Percentiles rank a stretch among this genome's conserved stretches.
phyloP scores from a whole-genome alignment of 2,113 vertebrate genomes.

The Brachyhypopomus occidentalis region DNA sequence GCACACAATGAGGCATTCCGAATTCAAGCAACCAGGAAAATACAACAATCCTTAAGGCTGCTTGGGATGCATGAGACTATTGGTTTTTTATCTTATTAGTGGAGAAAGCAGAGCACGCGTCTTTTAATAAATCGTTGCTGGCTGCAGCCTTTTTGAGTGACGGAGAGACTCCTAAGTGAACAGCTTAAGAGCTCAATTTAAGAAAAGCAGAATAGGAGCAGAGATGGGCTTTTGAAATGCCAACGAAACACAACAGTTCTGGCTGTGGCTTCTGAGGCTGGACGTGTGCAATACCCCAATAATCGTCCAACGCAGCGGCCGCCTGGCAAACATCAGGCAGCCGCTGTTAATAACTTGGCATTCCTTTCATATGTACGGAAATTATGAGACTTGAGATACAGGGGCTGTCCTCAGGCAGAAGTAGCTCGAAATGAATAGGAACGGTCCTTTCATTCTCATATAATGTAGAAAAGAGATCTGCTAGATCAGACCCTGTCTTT shows the following conservation, averaged over 20 bases:
- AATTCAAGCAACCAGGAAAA: conserved; percentile 13
- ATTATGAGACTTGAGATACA: conserved; percentile 34
- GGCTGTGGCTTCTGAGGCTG: too few relatives aligned
- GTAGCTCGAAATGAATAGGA: conserved; percentile 9
- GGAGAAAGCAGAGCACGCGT: background rate
- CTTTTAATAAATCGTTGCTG: conserved; percentile 13
- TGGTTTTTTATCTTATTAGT: background rate
- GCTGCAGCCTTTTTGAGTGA: background rate
- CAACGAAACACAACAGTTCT: background rate
- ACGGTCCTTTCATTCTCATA: conserved; percentile 18
- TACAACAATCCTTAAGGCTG: background rate
- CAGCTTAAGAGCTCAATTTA: background rate
- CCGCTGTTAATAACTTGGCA: background rate
- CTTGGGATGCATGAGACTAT: background rate
- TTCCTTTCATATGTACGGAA: conserved; percentile 34
- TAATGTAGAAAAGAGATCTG: conserved; percentile 15
- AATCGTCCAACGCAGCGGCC: background rate
- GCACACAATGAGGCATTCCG: background rate
- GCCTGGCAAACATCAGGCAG: background rate
- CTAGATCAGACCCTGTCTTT: conserved; percentile 14
- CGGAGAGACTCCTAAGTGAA: background rate
- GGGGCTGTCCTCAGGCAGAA: conserved; percentile 15
- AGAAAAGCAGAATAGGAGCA: background rate
- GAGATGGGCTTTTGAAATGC: background rate
- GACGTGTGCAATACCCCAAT: too few relatives aligned